phyloP scores from a whole-genome alignment of 2,888 invertebrate species.

The Tipula helvola region DNA sequence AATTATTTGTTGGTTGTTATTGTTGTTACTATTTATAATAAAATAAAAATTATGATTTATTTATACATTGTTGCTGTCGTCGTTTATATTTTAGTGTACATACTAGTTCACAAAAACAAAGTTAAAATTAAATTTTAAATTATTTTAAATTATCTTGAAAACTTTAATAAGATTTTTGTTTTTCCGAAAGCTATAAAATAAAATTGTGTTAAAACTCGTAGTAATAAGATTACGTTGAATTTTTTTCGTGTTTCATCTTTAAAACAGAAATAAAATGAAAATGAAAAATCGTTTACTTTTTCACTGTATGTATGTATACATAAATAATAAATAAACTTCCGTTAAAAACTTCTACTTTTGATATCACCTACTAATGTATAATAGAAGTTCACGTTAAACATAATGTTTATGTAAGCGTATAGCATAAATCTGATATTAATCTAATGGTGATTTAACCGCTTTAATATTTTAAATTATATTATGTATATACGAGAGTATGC shows the following conservation, averaged over 20 bases:
- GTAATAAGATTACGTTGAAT: not conserved
- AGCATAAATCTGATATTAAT: too few species aligned
- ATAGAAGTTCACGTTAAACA: not conserved
- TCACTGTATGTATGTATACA: not conserved
- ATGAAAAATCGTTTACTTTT: not conserved
- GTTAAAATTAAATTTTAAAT: not conserved
- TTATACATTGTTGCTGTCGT: not conserved
- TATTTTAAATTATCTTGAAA: not conserved
- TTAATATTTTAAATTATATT: too few species aligned
- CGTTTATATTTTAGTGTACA: not conserved
- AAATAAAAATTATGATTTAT: not conserved
- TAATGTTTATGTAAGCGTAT: too few species aligned
- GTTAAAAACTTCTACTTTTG: not conserved
- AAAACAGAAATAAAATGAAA: not conserved
- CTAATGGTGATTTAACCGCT: too few species aligned
- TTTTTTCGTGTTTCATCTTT: not conserved
- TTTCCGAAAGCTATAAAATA: not conserved
- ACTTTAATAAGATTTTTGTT: not conserved
- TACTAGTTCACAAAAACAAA: not conserved
- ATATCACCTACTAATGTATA: not conserved
- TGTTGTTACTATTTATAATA: not conserved
- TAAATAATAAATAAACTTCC: not conserved
- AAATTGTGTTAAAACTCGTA: not conserved
- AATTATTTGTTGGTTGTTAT: not conserved
- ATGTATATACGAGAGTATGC: too few species aligned